These are phyloP conservation scores for Sitta carolinensis DNA, from an alignment of 2,797 vertebrate genomes.

Conservation along the genomic window DNA sequence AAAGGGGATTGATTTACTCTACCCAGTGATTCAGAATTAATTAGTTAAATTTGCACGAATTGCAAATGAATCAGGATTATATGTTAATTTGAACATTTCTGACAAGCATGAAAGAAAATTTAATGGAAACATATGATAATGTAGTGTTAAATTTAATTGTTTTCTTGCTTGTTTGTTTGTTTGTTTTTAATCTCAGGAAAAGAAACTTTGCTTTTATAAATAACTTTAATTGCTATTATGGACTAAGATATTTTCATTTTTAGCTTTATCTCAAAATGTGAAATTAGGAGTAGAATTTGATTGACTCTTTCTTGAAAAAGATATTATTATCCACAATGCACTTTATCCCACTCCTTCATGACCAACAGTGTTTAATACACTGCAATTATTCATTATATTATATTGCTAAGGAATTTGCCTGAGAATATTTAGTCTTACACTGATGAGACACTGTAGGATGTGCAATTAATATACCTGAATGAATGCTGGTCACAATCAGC, in stretches of 20 bases:
- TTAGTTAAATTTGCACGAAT: background rate
- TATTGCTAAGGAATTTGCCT: background rate
- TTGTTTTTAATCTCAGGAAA: background rate
- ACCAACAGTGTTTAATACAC: background rate
- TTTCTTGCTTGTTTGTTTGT: background rate
- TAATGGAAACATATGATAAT: background rate
- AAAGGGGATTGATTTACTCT: background rate
- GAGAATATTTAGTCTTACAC: background rate
- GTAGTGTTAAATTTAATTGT: background rate
- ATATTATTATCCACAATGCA: fast-evolving
- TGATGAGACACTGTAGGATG: background rate
- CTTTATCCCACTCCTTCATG: background rate
- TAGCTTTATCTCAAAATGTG: fast-evolving
- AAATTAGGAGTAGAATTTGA: background rate
- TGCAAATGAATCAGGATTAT: background rate
- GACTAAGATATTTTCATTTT: background rate
- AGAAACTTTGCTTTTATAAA: background rate
- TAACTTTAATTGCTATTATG: background rate
- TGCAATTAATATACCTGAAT: background rate
- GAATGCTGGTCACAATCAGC: background rate
- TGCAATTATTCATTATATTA: background rate
- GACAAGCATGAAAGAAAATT: background rate
- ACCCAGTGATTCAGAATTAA: background rate
- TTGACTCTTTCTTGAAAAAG: background rate
- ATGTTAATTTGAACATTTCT: background rate